These are phyloP conservation scores for Varanus komodoensis DNA, from an alignment of 2,113 vertebrate genomes.

Conservation along the genomic window DNA sequence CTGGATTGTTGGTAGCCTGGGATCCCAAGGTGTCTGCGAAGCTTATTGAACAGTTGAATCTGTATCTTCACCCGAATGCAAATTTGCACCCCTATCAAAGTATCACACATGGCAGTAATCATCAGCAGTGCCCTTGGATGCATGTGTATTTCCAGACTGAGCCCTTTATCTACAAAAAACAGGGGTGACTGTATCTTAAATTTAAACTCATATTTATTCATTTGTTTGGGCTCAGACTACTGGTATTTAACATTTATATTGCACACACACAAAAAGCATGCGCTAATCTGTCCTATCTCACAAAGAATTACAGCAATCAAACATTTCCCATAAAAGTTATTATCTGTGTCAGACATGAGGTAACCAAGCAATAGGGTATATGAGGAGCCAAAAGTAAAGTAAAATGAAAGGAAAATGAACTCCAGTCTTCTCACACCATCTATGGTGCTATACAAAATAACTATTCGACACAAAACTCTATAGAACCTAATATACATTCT, in stretches of 20 bases:
- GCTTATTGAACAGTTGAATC: not conserved
- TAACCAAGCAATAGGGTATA: not conserved
- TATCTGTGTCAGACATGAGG: not conserved
- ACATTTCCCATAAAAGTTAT: not conserved
- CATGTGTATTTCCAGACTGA: not conserved
- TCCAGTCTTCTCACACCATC: not conserved
- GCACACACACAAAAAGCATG: not conserved
- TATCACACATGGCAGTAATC: not conserved
- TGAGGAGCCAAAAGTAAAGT: not conserved
- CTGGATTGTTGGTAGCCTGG: not conserved
- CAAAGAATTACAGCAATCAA: not conserved
- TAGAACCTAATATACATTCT: not conserved
- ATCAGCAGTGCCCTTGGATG: not conserved
- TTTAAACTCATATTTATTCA: not conserved
- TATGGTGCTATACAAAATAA: not conserved
- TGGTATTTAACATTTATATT: constrained; percentile 20
- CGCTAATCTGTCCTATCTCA: not conserved
- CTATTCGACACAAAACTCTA: not conserved
- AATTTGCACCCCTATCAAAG: constrained; percentile 1
- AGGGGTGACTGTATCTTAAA: not conserved
- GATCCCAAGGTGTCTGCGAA: not conserved
- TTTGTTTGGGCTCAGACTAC: not conserved
- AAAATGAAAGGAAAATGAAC: not conserved
- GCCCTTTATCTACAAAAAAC: not conserved
- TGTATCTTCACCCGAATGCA: not conserved